Conservation (phyloP, 2,797 vertebrate species). For the Melanotaenia maccullochi region DNA sequence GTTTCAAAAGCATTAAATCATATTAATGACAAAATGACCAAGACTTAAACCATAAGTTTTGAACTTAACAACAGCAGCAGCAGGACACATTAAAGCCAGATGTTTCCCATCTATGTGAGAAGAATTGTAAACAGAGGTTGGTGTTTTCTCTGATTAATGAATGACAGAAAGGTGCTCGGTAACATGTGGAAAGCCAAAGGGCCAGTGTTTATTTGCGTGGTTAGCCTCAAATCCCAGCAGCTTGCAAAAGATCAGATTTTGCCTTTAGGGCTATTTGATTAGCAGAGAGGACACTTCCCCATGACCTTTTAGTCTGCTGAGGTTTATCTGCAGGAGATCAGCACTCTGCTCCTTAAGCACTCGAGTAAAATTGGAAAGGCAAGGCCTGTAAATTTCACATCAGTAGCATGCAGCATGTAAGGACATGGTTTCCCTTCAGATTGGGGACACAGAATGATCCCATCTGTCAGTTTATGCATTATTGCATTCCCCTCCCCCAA, state of each 20-base stretch:
- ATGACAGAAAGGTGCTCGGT: conserved; percentile 58
- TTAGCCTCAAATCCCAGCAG: conserved; percentile 45
- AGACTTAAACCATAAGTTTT: background rate
- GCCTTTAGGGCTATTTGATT: conserved; percentile 64
- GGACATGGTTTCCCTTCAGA: conserved; percentile 40
- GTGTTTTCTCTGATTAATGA: conserved; percentile 50
- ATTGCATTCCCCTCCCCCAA: conserved; percentile 45
- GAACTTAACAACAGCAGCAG: background rate
- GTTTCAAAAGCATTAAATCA: too few relatives aligned
- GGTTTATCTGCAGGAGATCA: conserved; percentile 55
- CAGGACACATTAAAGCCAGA: background rate
- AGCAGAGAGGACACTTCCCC: conserved; percentile 46
- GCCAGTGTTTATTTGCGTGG: conserved; percentile 40
- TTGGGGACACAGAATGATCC: conserved; percentile 57
- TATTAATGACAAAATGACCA: too few relatives aligned
- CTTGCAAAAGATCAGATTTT: conserved; percentile 67
- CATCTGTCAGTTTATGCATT: conserved; percentile 74
- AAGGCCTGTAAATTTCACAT: conserved; percentile 44
- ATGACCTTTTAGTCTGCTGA: conserved; percentile 59
- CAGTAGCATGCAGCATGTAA: conserved; percentile 25
- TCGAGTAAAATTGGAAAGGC: conserved; percentile 19
- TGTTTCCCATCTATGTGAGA: background rate
- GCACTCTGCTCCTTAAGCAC: conserved; percentile 18
- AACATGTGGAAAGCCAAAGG: conserved; percentile 26
- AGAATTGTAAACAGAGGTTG: conserved; percentile 14